Conservation (phyloP, 1,140 invertebrate genomes). For the Harlomillsia oculata region DNA sequence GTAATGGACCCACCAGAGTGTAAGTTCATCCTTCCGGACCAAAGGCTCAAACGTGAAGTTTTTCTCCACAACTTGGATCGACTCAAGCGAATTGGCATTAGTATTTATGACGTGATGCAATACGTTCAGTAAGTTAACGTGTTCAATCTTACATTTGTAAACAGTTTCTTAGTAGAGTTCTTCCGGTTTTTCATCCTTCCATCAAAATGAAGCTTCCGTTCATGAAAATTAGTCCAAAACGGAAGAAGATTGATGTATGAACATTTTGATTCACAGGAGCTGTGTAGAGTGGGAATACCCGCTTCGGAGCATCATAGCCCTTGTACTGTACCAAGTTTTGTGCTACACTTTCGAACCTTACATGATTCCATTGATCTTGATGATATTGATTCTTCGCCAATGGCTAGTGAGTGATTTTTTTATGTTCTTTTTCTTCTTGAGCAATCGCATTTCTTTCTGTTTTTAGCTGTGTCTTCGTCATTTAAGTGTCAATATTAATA, state of each 20-base stretch:
- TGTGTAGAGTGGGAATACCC: slow-evolving; percentile 96
- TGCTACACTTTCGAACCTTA: slow-evolving; percentile 80
- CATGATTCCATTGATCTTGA: slow-evolving; percentile 66
- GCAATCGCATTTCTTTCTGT: too few relatives aligned
- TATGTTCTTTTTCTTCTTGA: too few relatives aligned
- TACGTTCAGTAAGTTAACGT: slow-evolving; percentile 71
- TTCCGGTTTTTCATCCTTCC: background rate
- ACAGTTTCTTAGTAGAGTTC: background rate
- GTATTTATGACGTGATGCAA: slow-evolving; percentile 78
- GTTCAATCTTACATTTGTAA: background rate
- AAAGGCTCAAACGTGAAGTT: slow-evolving; percentile 88
- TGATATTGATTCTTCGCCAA: slow-evolving; percentile 68
- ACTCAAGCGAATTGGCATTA: slow-evolving; percentile 77
- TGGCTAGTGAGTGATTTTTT: slow-evolving; percentile 48
- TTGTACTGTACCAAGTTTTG: slow-evolving; percentile 68
- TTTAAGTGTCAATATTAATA: too few relatives aligned
- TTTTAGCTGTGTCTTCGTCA: too few relatives aligned
- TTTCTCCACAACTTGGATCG: slow-evolving; percentile 90
- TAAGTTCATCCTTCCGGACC: slow-evolving; percentile 87
- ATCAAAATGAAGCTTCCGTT: background rate
- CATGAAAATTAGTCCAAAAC: background rate
- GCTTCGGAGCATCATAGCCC: slow-evolving; percentile 72
- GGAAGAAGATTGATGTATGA: background rate
- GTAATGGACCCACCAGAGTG: slow-evolving; percentile 92
- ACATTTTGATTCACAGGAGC: slow-evolving; percentile 53